These are phyloP conservation scores for Argya squamiceps DNA, from an alignment of 2,797 vertebrate species.

Conservation along the genomic window DNA sequence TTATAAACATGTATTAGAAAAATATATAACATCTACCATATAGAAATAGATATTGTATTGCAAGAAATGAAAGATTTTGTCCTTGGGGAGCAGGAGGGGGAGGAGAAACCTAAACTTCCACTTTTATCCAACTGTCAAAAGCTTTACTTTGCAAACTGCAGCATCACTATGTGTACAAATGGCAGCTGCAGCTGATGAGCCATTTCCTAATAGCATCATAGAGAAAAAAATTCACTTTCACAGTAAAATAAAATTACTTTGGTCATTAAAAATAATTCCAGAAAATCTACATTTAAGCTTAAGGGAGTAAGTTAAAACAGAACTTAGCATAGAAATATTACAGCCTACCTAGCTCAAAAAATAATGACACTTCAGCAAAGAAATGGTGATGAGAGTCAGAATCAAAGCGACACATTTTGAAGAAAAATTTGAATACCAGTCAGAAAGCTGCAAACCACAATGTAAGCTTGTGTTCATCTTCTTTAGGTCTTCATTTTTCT, in stretches of 20 bases:
- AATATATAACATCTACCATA: not conserved
- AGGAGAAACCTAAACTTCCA: not conserved
- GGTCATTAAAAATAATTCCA: not conserved
- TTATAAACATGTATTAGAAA: not conserved
- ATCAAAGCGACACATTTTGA: not conserved
- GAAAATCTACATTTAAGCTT: not conserved
- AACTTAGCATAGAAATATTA: not conserved
- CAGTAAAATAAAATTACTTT: not conserved
- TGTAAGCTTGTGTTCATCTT: not conserved
- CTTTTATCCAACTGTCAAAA: not conserved
- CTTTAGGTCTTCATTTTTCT: not conserved
- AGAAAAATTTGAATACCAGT: not conserved
- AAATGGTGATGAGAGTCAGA: not conserved
- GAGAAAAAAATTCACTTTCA: not conserved
- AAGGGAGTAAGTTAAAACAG: not conserved
- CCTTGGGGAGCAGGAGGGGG: not conserved
- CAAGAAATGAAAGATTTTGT: not conserved
- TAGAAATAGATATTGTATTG: not conserved
- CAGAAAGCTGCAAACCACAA: not conserved
- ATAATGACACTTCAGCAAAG: not conserved
- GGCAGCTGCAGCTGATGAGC: not conserved
- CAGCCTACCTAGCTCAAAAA: fast-evolving
- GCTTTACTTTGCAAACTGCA: not conserved
- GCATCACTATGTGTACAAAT: not conserved
- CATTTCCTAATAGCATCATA: not conserved